phyloP scores from a whole-genome alignment of 2,797 vertebrate species.

The Nasua narica region DNA sequence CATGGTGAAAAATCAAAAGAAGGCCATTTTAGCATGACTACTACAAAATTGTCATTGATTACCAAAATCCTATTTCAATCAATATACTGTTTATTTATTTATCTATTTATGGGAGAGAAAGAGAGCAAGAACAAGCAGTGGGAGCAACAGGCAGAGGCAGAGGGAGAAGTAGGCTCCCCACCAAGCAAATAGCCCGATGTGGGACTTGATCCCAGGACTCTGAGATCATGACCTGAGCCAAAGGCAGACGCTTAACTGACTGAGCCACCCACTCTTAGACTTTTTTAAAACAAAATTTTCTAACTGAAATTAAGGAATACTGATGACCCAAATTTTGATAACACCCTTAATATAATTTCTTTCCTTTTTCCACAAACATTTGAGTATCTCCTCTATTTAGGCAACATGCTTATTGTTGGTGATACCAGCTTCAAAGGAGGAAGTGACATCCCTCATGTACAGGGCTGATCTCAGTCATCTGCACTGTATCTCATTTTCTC shows the following conservation, averaged over 20 bases:
- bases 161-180: neutral
- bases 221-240: neutral
- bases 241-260: neutral
- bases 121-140: neutral
- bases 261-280: neutral
- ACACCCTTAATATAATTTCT: neutral
- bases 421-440: neutral
- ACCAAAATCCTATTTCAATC: slow-evolving; percentile 27
- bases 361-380: neutral
- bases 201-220: neutral
- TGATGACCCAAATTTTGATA: slow-evolving; percentile 35
- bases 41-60: slow-evolving; percentile 53
- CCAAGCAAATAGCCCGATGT: neutral
- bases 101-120: neutral
- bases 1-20: neutral
- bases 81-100: neutral
- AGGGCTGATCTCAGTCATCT: neutral
- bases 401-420: neutral
- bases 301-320: slow-evolving; percentile 56
- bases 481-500: neutral
- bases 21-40: neutral
- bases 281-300: slow-evolving; percentile 35
- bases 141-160: neutral
- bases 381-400: neutral
- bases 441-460: neutral